A percentile compares a stretch with the other conserved stretches of the same genome.
phyloP scores from a whole-genome alignment of 92 coral and sea anemone genomes.

The Phenganax subtilis region DNA sequence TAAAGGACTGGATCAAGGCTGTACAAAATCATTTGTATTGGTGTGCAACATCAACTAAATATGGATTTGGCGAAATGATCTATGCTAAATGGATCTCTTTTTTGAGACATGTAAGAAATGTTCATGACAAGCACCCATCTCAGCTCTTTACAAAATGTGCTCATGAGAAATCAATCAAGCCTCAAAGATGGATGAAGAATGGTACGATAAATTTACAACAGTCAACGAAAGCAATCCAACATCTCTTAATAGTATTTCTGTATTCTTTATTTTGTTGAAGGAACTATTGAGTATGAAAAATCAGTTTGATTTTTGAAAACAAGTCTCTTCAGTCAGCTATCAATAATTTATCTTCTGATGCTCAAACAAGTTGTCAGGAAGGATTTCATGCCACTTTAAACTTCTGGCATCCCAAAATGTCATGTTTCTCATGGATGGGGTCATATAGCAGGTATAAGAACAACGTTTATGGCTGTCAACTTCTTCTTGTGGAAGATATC shows the following conservation, averaged over 20 bases:
- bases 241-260: too few relatives aligned
- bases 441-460: constrained; percentile 9
- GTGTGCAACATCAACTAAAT: neutral
- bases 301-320: too few relatives aligned
- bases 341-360: neutral
- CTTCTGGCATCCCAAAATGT: constrained; percentile 13
- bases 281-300: too few relatives aligned
- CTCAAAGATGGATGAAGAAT: constrained; percentile 3
- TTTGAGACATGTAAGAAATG: neutral
- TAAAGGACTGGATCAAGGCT: constrained; percentile 16
- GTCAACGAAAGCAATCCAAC: too few relatives aligned
- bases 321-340: neutral
- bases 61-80: constrained; percentile 4
- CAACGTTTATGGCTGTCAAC: neutral
- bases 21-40: neutral
- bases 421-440: constrained; percentile 12
- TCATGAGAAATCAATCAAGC: neutral
- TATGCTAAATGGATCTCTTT: neutral
- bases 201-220: too few relatives aligned
- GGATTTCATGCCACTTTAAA: constrained; percentile 14
- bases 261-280: too few relatives aligned
- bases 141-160: neutral
- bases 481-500: neutral
- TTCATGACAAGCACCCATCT: neutral
- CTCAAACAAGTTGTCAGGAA: constrained; percentile 7